Evolutionary conservation across 2,797 vertebrate genomes (phyloP), one percentile per base, ranked within the genome.

Genomic region (Natrix natrix): DNA sequence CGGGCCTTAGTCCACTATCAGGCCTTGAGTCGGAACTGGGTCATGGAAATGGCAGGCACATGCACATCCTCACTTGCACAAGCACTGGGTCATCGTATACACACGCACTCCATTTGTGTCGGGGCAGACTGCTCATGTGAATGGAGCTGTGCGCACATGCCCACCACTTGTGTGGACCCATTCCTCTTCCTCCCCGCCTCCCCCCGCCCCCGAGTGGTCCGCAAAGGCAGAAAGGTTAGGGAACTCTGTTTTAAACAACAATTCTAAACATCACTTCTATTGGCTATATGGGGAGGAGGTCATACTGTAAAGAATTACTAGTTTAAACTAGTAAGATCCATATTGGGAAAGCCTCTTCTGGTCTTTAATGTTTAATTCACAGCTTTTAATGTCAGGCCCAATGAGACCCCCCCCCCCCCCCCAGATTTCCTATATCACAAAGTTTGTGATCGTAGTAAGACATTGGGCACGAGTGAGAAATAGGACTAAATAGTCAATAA

Each of bases 51-150:
- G 59, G 59, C 59, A 60, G 59, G 59, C 59, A 22, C 7, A 8
- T 0, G 24, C 8, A 3, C 60, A 61, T 61, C 10, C 60, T 24
- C 24, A 61, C 60, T 26, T 26, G 24, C 24, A 61, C 8, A 26
- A 61, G 24, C 8, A 26, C 3, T 61, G 60, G 24, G 24, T 4
- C 10, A 61, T 3, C 10, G 3, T 3, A 26, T 61, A 8, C 24
- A 26, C 3, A 1, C 10, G 0, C 24, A 1, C 24, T 61, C 60
- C 60, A 26, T 61, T 26, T 26, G 24, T 24, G 26, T 24, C 22
- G 8, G 0, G 3, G 60, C 24, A 1, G 60, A 10, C 10, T 10
- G 24, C 24, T 26, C 10, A 26, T 61, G 60, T 0, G 1, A 26
- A 26, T 61, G 60, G 24, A 61, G 24, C 60, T 61, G 60, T 26